These are phyloP conservation scores for Silvanus unidentatus DNA, from an alignment of 2,888 invertebrate species.

Conservation along the genomic window DNA sequence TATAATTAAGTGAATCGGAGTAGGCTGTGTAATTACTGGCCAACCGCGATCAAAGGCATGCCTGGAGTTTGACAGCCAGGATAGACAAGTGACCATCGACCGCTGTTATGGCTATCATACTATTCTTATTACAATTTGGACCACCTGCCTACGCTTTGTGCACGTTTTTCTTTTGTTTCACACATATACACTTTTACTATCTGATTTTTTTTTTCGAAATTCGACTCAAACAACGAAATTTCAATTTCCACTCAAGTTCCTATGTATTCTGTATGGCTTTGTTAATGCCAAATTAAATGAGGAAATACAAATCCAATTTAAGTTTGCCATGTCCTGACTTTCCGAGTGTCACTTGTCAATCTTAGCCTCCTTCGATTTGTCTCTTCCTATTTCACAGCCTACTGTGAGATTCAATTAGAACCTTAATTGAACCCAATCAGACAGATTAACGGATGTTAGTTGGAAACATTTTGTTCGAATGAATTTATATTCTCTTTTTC, in stretches of 20 bases:
- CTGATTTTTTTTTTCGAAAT: neutral
- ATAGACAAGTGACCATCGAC: constrained; percentile 37
- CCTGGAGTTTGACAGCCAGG: constrained; percentile 36
- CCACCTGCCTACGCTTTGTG: constrained; percentile 24
- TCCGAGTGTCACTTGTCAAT: constrained; percentile 35
- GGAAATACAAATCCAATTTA: constrained; percentile 35
- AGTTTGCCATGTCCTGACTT: constrained; percentile 18
- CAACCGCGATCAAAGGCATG: constrained; percentile 38
- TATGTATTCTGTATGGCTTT: constrained; percentile 7
- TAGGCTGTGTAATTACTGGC: constrained; percentile 41
- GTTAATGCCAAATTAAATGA: constrained; percentile 19
- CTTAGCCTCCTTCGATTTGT: constrained; percentile 28
- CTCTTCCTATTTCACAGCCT: constrained; percentile 32
- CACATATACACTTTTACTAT: neutral
- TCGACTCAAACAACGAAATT: too few relatives aligned
- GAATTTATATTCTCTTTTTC: neutral
- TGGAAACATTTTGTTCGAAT: neutral
- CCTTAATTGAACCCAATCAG: constrained; percentile 22
- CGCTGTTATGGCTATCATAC: constrained; percentile 4
- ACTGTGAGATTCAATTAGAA: constrained; percentile 20
- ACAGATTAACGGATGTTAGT: constrained; percentile 1
- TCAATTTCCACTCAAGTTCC: constrained; percentile 16
- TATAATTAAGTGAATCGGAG: constrained; percentile 45
- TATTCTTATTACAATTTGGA: constrained; percentile 12
- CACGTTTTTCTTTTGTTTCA: constrained; percentile 17